phyloP scores from a whole-genome alignment of 2,113 vertebrate species.

The Psittacus erithacus region DNA sequence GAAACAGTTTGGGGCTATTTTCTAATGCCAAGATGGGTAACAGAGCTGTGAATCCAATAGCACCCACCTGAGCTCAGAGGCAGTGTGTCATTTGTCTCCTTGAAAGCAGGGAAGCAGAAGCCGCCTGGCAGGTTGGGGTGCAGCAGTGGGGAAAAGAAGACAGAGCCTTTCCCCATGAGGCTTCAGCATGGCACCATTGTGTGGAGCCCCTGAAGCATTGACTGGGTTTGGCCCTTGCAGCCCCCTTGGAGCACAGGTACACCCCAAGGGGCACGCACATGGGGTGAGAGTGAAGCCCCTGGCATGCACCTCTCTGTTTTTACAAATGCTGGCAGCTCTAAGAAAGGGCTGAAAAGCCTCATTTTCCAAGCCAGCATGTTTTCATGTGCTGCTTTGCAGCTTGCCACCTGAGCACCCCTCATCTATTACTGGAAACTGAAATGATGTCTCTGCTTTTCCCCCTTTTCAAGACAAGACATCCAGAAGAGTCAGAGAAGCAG shows the following conservation, averaged over 20 bases:
- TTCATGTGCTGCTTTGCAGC: neutral
- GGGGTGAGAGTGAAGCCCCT: neutral
- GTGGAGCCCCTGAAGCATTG: neutral
- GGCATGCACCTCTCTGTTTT: neutral
- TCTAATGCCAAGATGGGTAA: neutral
- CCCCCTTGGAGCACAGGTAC: neutral
- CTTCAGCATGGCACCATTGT: neutral
- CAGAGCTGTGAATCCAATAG: neutral
- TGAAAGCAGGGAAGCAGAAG: neutral
- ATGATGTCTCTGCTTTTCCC: neutral
- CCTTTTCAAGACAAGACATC: neutral
- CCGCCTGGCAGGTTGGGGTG: neutral
- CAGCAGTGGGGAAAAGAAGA: fast-evolving
- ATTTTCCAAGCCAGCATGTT: neutral
- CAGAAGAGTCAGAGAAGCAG: neutral
- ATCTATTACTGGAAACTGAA: neutral
- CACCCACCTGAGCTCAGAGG: neutral
- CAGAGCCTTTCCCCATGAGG: neutral
- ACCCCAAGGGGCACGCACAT: neutral
- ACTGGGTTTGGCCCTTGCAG: fast-evolving
- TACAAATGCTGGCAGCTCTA: neutral
- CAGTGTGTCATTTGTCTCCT: fast-evolving
- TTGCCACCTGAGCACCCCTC: neutral
- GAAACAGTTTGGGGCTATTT: neutral
- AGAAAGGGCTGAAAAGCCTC: neutral